Evolutionary conservation across 2,113 vertebrate species (phyloP).

Genomic region (Chloropsis cyanopogon): DNA sequence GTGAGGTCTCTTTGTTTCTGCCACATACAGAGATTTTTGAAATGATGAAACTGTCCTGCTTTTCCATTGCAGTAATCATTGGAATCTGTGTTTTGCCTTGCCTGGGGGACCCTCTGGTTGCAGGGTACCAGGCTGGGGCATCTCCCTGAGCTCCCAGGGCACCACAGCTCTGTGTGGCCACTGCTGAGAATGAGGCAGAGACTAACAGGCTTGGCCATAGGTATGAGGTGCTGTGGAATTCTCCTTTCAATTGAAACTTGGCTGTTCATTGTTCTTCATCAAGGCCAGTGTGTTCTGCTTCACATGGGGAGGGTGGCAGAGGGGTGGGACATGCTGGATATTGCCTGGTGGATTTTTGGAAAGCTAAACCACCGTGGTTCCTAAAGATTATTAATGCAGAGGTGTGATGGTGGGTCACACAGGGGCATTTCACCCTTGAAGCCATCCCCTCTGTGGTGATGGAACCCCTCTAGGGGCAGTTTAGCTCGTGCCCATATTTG

Average conservation of each 20-base stretch:
- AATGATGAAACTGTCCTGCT: neutral
- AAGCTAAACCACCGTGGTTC: neutral
- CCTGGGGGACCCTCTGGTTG: neutral
- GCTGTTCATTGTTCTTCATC: neutral
- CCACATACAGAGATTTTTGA: neutral
- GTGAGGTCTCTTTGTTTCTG: neutral
- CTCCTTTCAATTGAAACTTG: neutral
- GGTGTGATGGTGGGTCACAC: neutral
- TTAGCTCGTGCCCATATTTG: neutral
- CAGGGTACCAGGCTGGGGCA: neutral
- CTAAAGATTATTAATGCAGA: neutral
- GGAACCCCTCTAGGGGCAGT: neutral
- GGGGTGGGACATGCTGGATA: accelerated
- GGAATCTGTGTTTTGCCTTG: neutral
- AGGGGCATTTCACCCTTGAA: neutral
- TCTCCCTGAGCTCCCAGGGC: neutral
- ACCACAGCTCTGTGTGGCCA: neutral
- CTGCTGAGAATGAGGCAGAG: neutral
- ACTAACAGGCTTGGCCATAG: neutral
- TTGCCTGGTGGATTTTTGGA: neutral
- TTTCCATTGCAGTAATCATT: neutral
- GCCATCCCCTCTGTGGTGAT: neutral
- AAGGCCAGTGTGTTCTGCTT: neutral
- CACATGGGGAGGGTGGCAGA: accelerated
- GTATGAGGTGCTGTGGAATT: neutral